Base-by-base conservation (phyloP, 2,797 vertebrate genomes). In the Clarias platycephalus region DNA sequence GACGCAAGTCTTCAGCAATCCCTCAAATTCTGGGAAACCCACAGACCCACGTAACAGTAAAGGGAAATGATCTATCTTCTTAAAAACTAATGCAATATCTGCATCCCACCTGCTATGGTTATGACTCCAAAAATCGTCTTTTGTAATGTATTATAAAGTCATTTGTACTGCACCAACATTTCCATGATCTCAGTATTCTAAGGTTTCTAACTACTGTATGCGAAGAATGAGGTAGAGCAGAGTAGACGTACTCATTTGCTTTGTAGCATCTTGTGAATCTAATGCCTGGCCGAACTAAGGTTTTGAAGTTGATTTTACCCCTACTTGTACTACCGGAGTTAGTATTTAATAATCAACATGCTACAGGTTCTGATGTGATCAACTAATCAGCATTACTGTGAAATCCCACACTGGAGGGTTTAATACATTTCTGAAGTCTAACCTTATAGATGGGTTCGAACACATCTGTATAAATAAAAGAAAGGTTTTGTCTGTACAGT, bases 51-150 rank as follows among this genome's bases (percentile, higher is more conserved):
- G 66, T 84, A 85, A 81, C 28, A 24, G 77, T 31, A 83, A 62
- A 8, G 57, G 66, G 79, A 66, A 76, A 37, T 81, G 63, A 88
- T 83, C 80, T 58, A 55, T 86, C 82, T n/a, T 82, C 75, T 82
- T 58, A 76, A 84, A 53, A 84, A 78, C 63, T 66, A 62, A 85
- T 22, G 44, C 28, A 37, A 82, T 63, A 68, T 8, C 72, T 34
- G 24, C 62, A 84, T 85, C 34, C n/a, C 28, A 68, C 70, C 37
- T 85, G 81, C 57, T 66, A 78, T 18, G 63, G 68, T 57, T 20
- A 77, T 31, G 16, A 55, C 9, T 77, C 15, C n/a, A n/a, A 22
- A 15, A 22, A 34, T 58, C 20, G 10, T 57, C 53, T 62, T 60
- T 5, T 76, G 26, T 58, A 13, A 76, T 58, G 24, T 34, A 28